These are phyloP conservation scores for Syngnathus rostellatus DNA, from an alignment of 2,797 vertebrate species.

Conservation along the genomic window DNA sequence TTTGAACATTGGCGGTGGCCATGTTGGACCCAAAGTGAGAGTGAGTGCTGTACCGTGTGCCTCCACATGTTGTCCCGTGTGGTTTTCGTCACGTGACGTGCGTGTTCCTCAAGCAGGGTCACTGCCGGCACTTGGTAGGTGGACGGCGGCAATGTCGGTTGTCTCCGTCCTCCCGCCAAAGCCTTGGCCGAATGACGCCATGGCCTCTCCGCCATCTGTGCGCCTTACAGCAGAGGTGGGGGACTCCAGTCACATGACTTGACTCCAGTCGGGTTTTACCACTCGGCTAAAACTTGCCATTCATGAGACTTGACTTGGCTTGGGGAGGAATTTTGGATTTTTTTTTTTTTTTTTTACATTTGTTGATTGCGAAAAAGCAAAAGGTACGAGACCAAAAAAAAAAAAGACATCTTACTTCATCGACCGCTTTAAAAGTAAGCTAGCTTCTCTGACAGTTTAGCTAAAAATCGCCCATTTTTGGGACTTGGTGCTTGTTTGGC, in stretches of 20 bases:
- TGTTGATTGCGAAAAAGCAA: too few species aligned
- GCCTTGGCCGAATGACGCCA: constrained; percentile 58
- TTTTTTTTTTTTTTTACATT: too few species aligned
- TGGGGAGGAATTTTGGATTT: background rate
- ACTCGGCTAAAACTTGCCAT: background rate
- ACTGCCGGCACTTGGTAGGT: constrained; percentile 1
- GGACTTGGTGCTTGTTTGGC: too few species aligned
- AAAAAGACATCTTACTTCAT: too few species aligned
- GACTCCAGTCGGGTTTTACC: background rate
- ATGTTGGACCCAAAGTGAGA: constrained; percentile 31
- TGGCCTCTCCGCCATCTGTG: constrained; percentile 66
- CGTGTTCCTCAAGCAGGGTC: constrained; percentile 2
- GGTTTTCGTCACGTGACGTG: constrained; percentile 12
- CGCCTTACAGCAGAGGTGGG: constrained; percentile 12
- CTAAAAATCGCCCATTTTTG: too few species aligned
- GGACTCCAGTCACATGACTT: background rate
- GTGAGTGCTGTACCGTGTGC: constrained; percentile 66
- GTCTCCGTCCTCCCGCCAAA: background rate
- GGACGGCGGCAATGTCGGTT: background rate
- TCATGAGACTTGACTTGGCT: background rate
- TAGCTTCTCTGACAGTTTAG: too few species aligned
- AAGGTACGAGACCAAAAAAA: too few species aligned
- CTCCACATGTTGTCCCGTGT: constrained; percentile 26
- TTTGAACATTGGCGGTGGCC: background rate
- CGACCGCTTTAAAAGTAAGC: too few species aligned